phyloP scores from a whole-genome alignment of 2,888 invertebrate species.

The Mythimna loreyi region DNA sequence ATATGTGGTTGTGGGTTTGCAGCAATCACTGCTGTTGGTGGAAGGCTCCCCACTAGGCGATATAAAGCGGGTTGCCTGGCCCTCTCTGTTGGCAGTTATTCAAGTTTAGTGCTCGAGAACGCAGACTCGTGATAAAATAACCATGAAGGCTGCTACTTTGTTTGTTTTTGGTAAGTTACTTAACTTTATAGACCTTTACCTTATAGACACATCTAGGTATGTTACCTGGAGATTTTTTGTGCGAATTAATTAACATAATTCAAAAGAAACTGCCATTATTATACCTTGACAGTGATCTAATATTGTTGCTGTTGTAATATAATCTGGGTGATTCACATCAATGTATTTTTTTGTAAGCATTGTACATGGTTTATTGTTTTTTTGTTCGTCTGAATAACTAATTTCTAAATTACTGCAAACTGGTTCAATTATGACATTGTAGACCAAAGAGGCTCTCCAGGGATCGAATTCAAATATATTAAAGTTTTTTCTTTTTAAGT shows the following conservation, averaged over 20 bases:
- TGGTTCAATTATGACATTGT: neutral
- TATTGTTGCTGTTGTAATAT: slow-evolving; percentile 6
- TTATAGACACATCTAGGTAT: too few species aligned
- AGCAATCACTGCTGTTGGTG: slow-evolving; percentile 45
- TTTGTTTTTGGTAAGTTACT: slow-evolving; percentile 82
- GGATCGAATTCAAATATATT: neutral
- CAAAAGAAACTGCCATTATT: too few species aligned
- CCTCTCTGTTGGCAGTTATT: slow-evolving; percentile 72
- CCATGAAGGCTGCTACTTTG: slow-evolving; percentile 82
- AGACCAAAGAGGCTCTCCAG: neutral
- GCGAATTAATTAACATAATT: too few species aligned
- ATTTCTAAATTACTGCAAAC: neutral
- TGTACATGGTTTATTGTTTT: slow-evolving; percentile 8
- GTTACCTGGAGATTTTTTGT: too few species aligned
- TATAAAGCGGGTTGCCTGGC: slow-evolving; percentile 73
- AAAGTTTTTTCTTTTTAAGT: too few species aligned
- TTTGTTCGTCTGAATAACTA: slow-evolving; percentile 7
- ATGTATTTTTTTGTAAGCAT: slow-evolving; percentile 23
- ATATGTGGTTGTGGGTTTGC: slow-evolving; percentile 34
- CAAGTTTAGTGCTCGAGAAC: slow-evolving; percentile 67
- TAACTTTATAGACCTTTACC: slow-evolving; percentile 1
- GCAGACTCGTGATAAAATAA: slow-evolving; percentile 65
- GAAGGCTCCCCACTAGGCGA: slow-evolving; percentile 70
- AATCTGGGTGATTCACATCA: slow-evolving; percentile 17
- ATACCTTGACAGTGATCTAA: neutral